Conservation (phyloP, 1,140 invertebrate genomes). For the Pogonognathellus flavescens region DNA sequence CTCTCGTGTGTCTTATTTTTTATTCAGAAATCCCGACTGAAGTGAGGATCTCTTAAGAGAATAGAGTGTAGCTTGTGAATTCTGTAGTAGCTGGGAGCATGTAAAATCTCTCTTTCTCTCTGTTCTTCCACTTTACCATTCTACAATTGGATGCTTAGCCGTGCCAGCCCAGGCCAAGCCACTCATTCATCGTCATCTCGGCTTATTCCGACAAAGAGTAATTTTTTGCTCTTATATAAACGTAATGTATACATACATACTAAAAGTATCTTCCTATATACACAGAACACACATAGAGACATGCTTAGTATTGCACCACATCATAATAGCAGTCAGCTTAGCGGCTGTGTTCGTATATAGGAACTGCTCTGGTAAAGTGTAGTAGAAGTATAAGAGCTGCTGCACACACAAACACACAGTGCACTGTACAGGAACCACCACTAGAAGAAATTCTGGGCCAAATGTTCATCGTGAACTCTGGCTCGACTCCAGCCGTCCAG, state of each 20-base stretch:
- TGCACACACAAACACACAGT: constrained; percentile 7
- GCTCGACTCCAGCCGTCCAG: constrained; percentile 19
- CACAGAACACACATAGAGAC: not conserved
- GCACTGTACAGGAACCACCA: no score
- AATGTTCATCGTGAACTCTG: constrained; percentile 46
- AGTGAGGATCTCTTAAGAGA: no score
- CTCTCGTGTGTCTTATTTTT: no score
- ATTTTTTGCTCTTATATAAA: constrained; percentile 14
- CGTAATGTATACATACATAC: not conserved
- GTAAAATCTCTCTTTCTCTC: not conserved
- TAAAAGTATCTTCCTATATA: not conserved
- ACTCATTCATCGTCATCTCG: constrained; percentile 38
- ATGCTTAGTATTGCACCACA: constrained; percentile 14
- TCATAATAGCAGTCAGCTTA: constrained; percentile 25
- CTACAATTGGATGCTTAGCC: not conserved
- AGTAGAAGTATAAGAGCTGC: no score
- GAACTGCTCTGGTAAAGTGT: not conserved
- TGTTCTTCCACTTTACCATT: not conserved
- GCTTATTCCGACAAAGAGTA: not conserved
- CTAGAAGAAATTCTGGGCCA: constrained; percentile 39
- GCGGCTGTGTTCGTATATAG: not conserved
- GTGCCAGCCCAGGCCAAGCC: not conserved
- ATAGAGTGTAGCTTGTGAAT: not conserved
- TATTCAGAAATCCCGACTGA: no score
- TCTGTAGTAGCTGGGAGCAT: not conserved